These are phyloP conservation scores for Microtus montanus DNA, from an alignment of 2,113 vertebrate genomes.

Conservation along the genomic window DNA sequence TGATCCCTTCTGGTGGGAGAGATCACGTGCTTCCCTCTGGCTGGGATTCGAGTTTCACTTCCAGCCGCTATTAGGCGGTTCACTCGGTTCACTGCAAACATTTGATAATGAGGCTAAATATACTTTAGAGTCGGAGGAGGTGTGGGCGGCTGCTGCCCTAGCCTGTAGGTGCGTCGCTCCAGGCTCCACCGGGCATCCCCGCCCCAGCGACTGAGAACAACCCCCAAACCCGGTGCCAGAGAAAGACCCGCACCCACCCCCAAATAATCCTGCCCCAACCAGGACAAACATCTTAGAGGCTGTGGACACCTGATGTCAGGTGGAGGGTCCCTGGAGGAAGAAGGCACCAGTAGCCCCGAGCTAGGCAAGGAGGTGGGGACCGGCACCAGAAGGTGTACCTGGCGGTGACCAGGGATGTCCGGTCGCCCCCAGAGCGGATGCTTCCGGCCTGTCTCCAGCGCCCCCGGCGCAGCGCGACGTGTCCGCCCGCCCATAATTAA, in stretches of 20 bases:
- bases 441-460: slow-evolving; percentile 3
- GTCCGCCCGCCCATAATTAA: slow-evolving; percentile 9
- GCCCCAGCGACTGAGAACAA: background rate
- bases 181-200: slow-evolving; percentile 37
- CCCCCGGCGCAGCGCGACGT: background rate
- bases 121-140: slow-evolving; percentile 72
- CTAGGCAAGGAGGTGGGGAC: background rate
- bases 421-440: background rate
- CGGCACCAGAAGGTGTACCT: background rate
- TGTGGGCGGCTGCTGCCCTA: slow-evolving; percentile 43
- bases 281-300: background rate
- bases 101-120: slow-evolving; percentile 84
- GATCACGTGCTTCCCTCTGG: slow-evolving; percentile 73
- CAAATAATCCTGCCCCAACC: background rate
- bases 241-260: background rate
- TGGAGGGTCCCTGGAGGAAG: background rate
- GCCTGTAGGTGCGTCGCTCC: slow-evolving; percentile 4
- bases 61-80: slow-evolving; percentile 82
- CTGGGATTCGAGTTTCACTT: slow-evolving; percentile 81
- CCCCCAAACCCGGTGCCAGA: background rate
- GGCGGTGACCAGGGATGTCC: background rate
- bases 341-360: background rate
- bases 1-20: background rate
- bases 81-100: slow-evolving; percentile 83
- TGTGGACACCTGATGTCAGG: background rate